phyloP scores from a whole-genome alignment of 2,113 vertebrate species.

The Pongo pygmaeus region DNA sequence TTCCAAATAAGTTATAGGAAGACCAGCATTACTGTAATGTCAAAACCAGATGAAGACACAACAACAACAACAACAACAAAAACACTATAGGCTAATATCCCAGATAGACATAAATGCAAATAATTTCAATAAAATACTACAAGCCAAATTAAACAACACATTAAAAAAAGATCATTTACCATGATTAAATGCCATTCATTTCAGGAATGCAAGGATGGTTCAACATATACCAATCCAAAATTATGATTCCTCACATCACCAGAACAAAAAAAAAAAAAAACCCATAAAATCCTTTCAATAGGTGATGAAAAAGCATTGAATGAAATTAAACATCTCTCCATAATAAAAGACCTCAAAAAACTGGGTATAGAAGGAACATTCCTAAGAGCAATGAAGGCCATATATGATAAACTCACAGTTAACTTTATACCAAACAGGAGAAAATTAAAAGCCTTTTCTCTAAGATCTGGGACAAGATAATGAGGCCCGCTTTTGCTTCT shows the following conservation, averaged over 20 bases:
- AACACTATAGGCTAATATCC: neutral
- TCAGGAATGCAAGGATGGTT: neutral
- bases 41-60: neutral
- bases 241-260: neutral
- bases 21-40: neutral
- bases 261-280: neutral
- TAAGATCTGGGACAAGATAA: neutral
- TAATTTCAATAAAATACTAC: neutral
- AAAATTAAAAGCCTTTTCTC: neutral
- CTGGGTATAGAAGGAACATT: neutral
- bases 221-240: neutral
- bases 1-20: neutral
- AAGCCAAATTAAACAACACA: neutral
- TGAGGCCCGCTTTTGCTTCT: neutral
- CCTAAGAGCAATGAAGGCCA: neutral
- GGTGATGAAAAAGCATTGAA: neutral
- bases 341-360: neutral
- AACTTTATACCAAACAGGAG: neutral
- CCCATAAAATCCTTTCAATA: neutral
- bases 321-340: neutral
- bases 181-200: neutral
- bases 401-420: neutral
- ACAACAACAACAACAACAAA: neutral
- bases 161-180: neutral
- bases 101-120: neutral